A percentile compares a stretch with the other conserved stretches of the same genome.
Evolutionary conservation across 1,140 invertebrate species (phyloP).

Genomic region (Listronotus bonariensis): DNA sequence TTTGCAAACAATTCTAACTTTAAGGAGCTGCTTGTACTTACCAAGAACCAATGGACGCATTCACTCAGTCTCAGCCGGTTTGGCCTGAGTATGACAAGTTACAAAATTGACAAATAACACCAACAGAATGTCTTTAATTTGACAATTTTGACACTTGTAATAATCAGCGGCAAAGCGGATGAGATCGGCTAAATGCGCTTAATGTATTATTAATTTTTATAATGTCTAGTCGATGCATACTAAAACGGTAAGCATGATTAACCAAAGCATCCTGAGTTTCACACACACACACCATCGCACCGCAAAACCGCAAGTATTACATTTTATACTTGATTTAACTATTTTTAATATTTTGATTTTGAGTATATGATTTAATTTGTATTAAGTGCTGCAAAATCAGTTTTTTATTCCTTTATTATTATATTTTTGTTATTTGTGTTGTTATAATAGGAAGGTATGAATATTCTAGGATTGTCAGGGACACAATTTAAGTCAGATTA

Average conservation of each 20-base stretch:
- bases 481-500: conserved; percentile 2
- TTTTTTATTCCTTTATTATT: conserved; percentile 30
- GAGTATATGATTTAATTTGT: conserved; percentile 1
- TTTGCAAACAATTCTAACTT: too few species aligned
- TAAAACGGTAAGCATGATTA: conserved; percentile 5
- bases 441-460: conserved; percentile 19
- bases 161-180: too few species aligned
- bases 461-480: conserved; percentile 14
- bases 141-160: too few species aligned
- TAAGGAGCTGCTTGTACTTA: too few species aligned
- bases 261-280: conserved; percentile 37
- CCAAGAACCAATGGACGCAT: too few species aligned
- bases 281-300: conserved; percentile 25
- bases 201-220: too few species aligned
- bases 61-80: too few species aligned
- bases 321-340: conserved; percentile 20
- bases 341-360: neutral
- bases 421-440: conserved; percentile 41
- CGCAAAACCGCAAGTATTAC: conserved; percentile 43
- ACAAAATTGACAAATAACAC: too few species aligned
- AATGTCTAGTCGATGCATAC: conserved; percentile 23
- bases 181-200: too few species aligned
- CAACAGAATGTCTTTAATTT: too few species aligned
- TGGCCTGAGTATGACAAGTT: too few species aligned
- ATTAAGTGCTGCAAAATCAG: neutral